A percentile compares a stretch with the other conserved stretches of the same genome.
These are phyloP conservation scores for Protonibea diacanthus DNA, from an alignment of 2,797 vertebrate species.

Conservation along the genomic window DNA sequence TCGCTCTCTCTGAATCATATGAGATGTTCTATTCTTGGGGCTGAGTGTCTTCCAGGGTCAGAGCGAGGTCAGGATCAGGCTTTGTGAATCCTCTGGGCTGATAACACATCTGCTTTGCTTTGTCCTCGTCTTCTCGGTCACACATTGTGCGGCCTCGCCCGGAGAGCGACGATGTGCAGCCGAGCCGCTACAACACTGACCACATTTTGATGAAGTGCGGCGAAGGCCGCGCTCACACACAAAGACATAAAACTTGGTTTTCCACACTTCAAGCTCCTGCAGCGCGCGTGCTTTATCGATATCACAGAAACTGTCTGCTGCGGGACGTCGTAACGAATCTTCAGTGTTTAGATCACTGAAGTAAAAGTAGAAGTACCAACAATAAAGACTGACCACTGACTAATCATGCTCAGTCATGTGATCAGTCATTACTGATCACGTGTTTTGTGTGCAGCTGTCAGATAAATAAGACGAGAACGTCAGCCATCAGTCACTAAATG, in stretches of 20 bases:
- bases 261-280: too few relatives aligned
- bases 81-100: neutral
- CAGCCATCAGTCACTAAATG: too few relatives aligned
- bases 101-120: conserved; percentile 2
- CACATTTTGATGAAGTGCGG: neutral
- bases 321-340: too few relatives aligned
- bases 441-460: too few relatives aligned
- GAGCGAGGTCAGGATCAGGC: neutral
- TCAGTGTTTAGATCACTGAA: too few relatives aligned
- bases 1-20: neutral
- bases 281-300: too few relatives aligned
- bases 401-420: too few relatives aligned
- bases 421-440: too few relatives aligned
- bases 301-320: neutral
- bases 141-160: neutral
- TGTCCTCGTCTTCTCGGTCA: conserved; percentile 2
- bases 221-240: conserved; percentile 7
- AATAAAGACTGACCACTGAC: too few relatives aligned
- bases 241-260: neutral
- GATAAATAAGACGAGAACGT: too few relatives aligned
- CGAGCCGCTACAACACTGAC: neutral
- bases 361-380: too few relatives aligned
- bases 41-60: neutral
- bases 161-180: conserved; percentile 17
- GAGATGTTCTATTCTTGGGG: neutral